phyloP scores from a whole-genome alignment of 2,888 invertebrate species.

The Pollenia griseotomentosa region DNA sequence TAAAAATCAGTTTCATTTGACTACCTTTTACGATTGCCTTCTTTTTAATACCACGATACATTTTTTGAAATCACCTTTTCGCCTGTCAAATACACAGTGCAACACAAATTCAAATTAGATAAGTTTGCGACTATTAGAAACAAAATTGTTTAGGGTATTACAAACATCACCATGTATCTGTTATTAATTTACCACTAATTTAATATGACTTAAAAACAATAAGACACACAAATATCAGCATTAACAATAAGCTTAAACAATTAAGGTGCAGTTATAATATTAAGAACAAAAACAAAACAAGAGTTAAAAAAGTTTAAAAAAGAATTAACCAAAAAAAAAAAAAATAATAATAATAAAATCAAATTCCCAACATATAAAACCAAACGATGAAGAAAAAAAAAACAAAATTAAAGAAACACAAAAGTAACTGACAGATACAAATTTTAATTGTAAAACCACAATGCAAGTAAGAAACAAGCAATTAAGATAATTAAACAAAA shows the following conservation, averaged over 20 bases:
- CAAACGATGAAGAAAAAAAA: constrained; percentile 23
- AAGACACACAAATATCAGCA: constrained; percentile 45
- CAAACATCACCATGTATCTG: background rate
- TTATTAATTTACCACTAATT: constrained; percentile 16
- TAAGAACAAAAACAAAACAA: constrained; percentile 41
- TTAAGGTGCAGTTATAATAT: constrained; percentile 67
- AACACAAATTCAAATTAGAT: no score
- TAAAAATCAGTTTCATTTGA: no score
- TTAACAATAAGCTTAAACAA: constrained; percentile 60
- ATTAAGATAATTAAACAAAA: constrained; percentile 72
- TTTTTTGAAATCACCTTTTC: no score
- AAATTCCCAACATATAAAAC: constrained; percentile 63
- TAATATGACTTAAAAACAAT: constrained; percentile 44
- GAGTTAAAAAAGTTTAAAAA: constrained; percentile 2
- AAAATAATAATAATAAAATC: constrained; percentile 45
- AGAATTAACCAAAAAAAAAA: constrained; percentile 41
- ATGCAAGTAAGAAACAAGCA: constrained; percentile 61
- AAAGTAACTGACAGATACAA: constrained; percentile 69
- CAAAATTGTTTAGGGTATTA: background rate
- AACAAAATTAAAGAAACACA: constrained; percentile 29
- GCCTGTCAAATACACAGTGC: no score
- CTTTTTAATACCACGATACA: no score
- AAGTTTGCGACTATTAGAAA: no score
- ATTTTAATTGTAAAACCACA: constrained; percentile 73
- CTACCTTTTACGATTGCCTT: no score